phyloP scores from a whole-genome alignment of 2,113 vertebrate genomes.

The Tetrax tetrax region DNA sequence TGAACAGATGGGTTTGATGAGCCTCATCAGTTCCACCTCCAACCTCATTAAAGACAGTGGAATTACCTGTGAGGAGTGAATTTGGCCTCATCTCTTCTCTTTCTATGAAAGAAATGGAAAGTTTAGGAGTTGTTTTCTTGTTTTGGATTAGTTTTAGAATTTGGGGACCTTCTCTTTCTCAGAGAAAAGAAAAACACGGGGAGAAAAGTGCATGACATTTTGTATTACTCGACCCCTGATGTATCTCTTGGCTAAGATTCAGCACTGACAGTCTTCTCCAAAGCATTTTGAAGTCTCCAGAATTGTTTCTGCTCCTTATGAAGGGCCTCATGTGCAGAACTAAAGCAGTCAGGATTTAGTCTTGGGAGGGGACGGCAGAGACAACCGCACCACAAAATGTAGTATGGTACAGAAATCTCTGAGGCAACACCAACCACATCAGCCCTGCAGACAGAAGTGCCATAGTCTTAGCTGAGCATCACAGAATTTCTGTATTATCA shows the following conservation, averaged over 20 bases:
- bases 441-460: neutral
- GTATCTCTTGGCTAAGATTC: neutral
- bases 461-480: neutral
- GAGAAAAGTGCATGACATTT: conserved; percentile 72
- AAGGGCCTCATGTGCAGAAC: neutral
- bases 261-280: neutral
- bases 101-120: conserved; percentile 88
- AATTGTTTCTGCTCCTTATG: neutral
- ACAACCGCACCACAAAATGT: neutral
- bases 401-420: neutral
- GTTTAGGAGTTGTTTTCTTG: neutral
- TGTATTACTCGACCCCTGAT: conserved; percentile 65
- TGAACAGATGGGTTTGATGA: neutral
- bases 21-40: neutral
- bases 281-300: neutral
- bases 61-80: neutral
- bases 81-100: conserved; percentile 78
- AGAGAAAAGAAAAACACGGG: conserved; percentile 23
- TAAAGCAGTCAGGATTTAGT: neutral
- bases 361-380: neutral
- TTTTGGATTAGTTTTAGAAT: conserved; percentile 61
- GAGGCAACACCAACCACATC: neutral
- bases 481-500: neutral
- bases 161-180: conserved; percentile 60
- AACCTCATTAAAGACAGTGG: neutral